Base-by-base conservation (phyloP, 2,797 vertebrate species). In the Enteromius anoplus region DNA sequence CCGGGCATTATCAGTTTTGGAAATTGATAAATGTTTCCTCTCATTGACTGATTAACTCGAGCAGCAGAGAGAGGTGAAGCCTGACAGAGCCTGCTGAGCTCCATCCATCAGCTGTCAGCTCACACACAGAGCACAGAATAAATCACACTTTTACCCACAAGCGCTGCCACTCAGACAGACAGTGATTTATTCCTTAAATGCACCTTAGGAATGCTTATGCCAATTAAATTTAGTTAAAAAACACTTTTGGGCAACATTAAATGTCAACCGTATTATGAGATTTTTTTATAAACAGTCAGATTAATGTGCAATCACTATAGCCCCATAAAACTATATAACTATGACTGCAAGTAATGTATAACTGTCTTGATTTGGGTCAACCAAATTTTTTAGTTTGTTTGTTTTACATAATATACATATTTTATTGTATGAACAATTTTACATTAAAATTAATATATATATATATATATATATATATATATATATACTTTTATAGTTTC, bases 91-190 rank as follows among this genome's bases (percentile, higher is more conserved):
- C 85, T 85, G 88, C 85, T 84, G 87, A 86, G 86, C 92, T 81
- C 90, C 88, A 92, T 95, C 91, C 79, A 92, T 93, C 93, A 93
- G 65, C 49, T 93, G 93, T 92, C 93, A 93, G 88, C 87, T 86
- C 86, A 21, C 60, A 85, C 87, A 91, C 89, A 90, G 88, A 94
- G 72, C 10, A 68, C 4, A 87, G 89, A 88, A 94, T 94, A 92
- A 93, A 94, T 95, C 92, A 91, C 87, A 91, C 80, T 90, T 81
- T 83, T 86, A 87, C 87, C 88, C 87, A 87, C 77, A 88, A 89
- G 89, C 87, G 79, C 91, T 90, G 92, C 92, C 92, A 92, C 58
- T 93, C 91, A 90, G 73, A 78, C 60, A 66, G 75, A 88, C 87
- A 86, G 84, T 86, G 90, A 92, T 88, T 78, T 79, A 85, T 40